Evolutionary conservation across 2,797 vertebrate genomes (phyloP), one percentile per base, ranked within the genome.

Genomic region (Halcyon badia): DNA sequence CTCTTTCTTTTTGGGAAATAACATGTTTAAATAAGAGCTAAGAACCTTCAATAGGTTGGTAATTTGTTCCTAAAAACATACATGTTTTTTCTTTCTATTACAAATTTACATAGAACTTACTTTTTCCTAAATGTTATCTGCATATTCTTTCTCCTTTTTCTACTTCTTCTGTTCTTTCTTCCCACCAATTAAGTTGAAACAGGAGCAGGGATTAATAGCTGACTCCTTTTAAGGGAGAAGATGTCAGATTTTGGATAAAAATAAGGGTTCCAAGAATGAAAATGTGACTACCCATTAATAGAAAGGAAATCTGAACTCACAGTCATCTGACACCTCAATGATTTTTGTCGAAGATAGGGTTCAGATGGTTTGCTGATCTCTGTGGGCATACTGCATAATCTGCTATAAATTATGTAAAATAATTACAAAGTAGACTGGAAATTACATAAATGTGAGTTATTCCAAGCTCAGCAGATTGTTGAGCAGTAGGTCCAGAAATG

Each of bases 381-480:
- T 89, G 24, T 79, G 51, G 60, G 58, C 54, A 58, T 82, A 77
- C 60, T 92, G 44, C 33, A 49, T 80, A 89, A 93, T 94, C 81
- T 80, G 24, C 71, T 70, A 21, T 87, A 83, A 95, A 26, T 95
- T 92, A 80, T 44, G 5, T 56, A 70, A 87, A 82, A 66, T 77
- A 92, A 90, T 94, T 83, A 75, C 20, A 28, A 76, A 87, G 25
- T 77, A 92, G 71, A 60, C 48, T 73, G 62, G 75, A 85, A 83
- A 80, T 85, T 24, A 83, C 1, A 0, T 89, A 73, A 90, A 84
- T 17, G 9, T 21, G 58, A 80, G 31, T 80, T 93, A 61, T 85
- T 87, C 69, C 87, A 77, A 78, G 37, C 60, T 92, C 48, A 85
- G 52, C 62, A 84, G 48, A 77, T 66, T 87, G 51, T 84, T 89